Base-by-base conservation (phyloP, 2,888 invertebrate genomes). In the Xestoiulus laeticollis region DNA sequence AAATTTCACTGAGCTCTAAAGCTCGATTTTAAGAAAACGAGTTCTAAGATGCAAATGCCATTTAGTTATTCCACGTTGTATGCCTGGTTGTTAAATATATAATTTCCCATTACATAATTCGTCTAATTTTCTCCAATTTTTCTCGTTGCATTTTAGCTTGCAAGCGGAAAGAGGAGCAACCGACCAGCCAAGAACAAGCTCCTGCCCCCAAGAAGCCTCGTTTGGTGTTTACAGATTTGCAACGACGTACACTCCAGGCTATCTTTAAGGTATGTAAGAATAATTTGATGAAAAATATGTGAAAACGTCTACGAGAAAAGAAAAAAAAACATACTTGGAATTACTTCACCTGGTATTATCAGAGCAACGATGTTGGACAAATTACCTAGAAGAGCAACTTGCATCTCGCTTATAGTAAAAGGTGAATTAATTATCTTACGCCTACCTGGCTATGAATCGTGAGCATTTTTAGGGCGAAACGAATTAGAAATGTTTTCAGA, bases 221-320 rank as follows among this genome's bases (percentile, higher is more conserved):
- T 92, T 95, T 99, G 93, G 99, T 99, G 93, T 99, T 99, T 95
- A 99, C 99, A 92, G 99, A 99, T 94, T 97, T 99, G 92, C 99
- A 99, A 94, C 96, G 99, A 93, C 96, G 99, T 94, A 99, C 99
- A 92, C 96, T 99, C 93, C 99, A 99, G 95, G 99, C 99, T 94
- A 99, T 99, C 95, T 99, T 99, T 96, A 99, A 99, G 95, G 97
- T 97, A 93, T 89, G 16, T 84, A 22, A 82, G 1, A 32, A 19
- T 19, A 48, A 19, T 48, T 48, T 48, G 48, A 48, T 48, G 48
- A 48, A 48, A 48, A 48, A 48, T n/a, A n/a, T 16, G 14, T 48
- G 48, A 48, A 48, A 14, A 0, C 16, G 14, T 48, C 1, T 48
- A 14, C 10, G 12, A 38, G 38, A 38, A 38, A 38, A 48, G 14